phyloP scores from a whole-genome alignment of 1,140 invertebrate species.

The Drosophila chauvacae region DNA sequence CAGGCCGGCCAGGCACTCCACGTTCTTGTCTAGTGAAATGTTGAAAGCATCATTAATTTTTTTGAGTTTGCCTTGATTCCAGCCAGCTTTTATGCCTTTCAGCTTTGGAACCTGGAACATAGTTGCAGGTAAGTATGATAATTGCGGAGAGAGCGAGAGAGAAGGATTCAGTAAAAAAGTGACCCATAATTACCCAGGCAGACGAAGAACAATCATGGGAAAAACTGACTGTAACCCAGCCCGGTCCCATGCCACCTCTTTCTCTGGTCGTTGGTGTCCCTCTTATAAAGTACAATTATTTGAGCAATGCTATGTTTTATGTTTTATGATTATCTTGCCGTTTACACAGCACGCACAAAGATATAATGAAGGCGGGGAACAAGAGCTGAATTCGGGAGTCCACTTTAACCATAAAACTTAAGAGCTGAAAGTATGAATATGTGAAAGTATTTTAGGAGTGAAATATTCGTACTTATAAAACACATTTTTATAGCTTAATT shows the following conservation, averaged over 20 bases:
- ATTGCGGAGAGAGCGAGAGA: slow-evolving; percentile 63
- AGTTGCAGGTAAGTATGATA: slow-evolving; percentile 67
- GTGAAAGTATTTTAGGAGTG: neutral
- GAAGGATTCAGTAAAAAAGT: slow-evolving; percentile 44
- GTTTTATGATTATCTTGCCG: slow-evolving; percentile 79
- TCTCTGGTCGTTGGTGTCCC: slow-evolving; percentile 24
- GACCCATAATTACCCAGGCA: slow-evolving; percentile 77
- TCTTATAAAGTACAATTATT: slow-evolving; percentile 73
- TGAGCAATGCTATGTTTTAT: slow-evolving; percentile 76
- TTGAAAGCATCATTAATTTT: slow-evolving; percentile 80
- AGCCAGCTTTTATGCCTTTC: slow-evolving; percentile 52
- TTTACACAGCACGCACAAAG: slow-evolving; percentile 71
- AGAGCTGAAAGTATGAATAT: neutral
- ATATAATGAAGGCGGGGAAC: slow-evolving; percentile 6
- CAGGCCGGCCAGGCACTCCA: slow-evolving; percentile 40
- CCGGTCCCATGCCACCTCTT: slow-evolving; percentile 21
- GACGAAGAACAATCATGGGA: slow-evolving; percentile 77
- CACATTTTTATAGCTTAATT: neutral
- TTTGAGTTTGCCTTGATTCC: slow-evolving; percentile 34
- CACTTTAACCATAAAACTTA: neutral
- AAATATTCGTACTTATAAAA: neutral
- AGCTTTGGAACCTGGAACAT: slow-evolving; percentile 46
- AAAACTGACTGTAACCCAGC: slow-evolving; percentile 57
- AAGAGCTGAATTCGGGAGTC: slow-evolving; percentile 1
- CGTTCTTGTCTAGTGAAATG: slow-evolving; percentile 76